Evolutionary conservation across 2,888 invertebrate species (phyloP).

Genomic region (Mactromeris polynyma): DNA sequence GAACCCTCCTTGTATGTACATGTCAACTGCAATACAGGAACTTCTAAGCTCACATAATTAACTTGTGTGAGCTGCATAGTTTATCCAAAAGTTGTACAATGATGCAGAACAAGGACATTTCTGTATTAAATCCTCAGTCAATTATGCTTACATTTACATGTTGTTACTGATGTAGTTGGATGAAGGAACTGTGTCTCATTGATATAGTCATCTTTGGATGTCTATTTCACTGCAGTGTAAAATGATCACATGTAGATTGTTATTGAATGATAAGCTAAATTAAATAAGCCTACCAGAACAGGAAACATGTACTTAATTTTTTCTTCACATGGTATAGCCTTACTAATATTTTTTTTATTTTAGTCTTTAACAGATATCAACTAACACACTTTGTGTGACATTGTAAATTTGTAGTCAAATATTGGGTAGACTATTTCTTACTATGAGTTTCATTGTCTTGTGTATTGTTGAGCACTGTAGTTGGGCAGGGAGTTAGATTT

Average conservation of each 20-base stretch:
- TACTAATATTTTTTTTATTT: neutral
- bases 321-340: neutral
- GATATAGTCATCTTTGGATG: no score
- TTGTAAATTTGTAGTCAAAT: neutral
- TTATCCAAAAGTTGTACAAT: neutral
- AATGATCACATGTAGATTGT: no score
- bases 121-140: neutral
- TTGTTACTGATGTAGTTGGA: no score
- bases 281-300: no score
- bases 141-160: no score
- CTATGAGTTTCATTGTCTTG: neutral
- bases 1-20: neutral
- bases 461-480: neutral
- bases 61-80: neutral
- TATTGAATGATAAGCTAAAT: no score
- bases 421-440: no score
- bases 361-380: neutral
- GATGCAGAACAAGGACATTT: neutral
- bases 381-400: neutral
- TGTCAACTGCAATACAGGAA: neutral
- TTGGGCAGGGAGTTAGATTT: neutral
- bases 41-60: neutral
- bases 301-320: neutral
- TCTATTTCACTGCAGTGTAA: no score
- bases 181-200: no score